Evolutionary conservation across 2,888 invertebrate genomes (phyloP), one percentile per base, ranked within the genome.

Genomic region (Melolontha melolontha): DNA sequence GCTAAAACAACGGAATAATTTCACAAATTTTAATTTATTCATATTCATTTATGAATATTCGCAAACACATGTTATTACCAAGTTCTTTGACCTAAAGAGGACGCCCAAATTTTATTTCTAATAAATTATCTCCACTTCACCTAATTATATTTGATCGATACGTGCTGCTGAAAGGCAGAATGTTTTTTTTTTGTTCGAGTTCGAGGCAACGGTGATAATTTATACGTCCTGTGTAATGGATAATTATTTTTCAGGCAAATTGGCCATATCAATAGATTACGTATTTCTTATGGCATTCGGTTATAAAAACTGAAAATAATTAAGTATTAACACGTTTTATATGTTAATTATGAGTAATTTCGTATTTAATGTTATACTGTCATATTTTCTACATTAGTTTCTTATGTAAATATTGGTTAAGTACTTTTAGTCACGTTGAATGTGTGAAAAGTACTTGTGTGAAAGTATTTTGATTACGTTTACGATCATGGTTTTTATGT

Each of bases 81-180:
- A 47, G 47, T 47, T 47, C 47, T 17, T 47, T 47, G 47, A 47
- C 47, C 47, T 17, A 47, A 47, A 17, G 17, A 47, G 47, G 47
- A 47, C 47, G 47, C 47, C 17, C 12, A 14, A 17, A 47, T 47
- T 47, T 47, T 47, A 17, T 47, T 47, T 47, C 47, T 34, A 52
- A 52, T 52, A 52, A 52, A 52, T 52, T 39, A 52, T 29, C 39
- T 52, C 34, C 39, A 34, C 34, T 52, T 52, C 52, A 34, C 39
- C 52, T 52, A 52, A 52, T 52, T 52, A 52, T 52, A 52, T 52
- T 52, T 52, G 52, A 52, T 52, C 52, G 52, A 52, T 52, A 52
- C 52, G 52, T 34, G 14, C 34, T 52, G 52, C 52, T 52, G 52
- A 52, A 52, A 52, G 52, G 12, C 34, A n/a, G 39, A 34, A 52